Conservation (phyloP, 1,140 invertebrate genomes). For the Anoplolepis gracilipes region DNA sequence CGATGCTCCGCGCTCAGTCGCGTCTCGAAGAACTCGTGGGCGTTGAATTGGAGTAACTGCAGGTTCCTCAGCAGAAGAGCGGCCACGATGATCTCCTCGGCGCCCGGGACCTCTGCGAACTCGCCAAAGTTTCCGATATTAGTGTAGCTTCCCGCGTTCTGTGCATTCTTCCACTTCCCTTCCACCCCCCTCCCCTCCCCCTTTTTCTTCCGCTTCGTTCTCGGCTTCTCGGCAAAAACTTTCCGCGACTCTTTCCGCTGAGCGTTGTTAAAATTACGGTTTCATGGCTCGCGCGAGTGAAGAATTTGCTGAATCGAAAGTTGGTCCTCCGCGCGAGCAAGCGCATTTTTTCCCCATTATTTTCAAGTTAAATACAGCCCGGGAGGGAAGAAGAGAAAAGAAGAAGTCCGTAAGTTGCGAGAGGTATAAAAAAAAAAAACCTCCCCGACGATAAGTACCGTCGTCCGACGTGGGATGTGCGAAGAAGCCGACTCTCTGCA, state of each 20-base stretch:
- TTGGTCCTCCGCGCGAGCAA: constrained; percentile 14
- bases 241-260: constrained; percentile 35
- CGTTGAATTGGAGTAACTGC: constrained; percentile 95
- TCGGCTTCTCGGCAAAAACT: constrained; percentile 42
- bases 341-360: constrained; percentile 30
- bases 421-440: no score
- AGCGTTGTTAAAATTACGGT: constrained; percentile 45
- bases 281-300: background rate
- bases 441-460: constrained; percentile 62
- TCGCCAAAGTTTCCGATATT: constrained; percentile 52
- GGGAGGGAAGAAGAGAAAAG: background rate
- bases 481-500: constrained; percentile 89
- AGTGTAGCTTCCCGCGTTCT: constrained; percentile 14
- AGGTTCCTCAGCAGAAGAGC: constrained; percentile 90
- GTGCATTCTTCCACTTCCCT: background rate
- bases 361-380: constrained; percentile 32
- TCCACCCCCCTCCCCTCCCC: background rate
- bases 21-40: constrained; percentile 95
- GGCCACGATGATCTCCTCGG: constrained; percentile 86
- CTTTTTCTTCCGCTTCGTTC: background rate
- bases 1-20: constrained; percentile 84
- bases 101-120: constrained; percentile 66
- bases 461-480: constrained; percentile 64
- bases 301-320: constrained; percentile 44
- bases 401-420: no score